Conservation (phyloP, 2,797 vertebrate species). For the Carcharodon carcharias region DNA sequence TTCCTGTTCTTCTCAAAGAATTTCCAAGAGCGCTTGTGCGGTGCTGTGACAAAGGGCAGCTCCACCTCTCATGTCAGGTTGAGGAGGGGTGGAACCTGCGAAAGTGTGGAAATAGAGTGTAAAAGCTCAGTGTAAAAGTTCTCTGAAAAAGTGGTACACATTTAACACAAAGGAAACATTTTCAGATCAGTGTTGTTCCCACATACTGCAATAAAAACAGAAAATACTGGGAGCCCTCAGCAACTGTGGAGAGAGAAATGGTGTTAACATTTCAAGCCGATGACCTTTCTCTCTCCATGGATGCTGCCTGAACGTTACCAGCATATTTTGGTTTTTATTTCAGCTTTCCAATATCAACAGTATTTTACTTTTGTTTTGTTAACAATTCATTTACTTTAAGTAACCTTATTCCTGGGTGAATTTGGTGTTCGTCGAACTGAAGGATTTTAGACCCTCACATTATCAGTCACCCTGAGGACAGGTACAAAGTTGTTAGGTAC, state of each 20-base stretch:
- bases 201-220: background rate
- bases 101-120: background rate
- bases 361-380: background rate
- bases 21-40: slow-evolving; percentile 66
- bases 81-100: background rate
- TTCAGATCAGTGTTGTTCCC: background rate
- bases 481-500: background rate
- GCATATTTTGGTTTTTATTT: background rate
- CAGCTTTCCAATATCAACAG: background rate
- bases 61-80: background rate
- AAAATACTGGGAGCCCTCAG: background rate
- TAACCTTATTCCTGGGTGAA: background rate
- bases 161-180: background rate
- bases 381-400: background rate
- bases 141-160: background rate
- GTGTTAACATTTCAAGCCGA: background rate
- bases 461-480: background rate
- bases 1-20: slow-evolving; percentile 69
- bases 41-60: background rate
- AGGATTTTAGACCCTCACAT: background rate
- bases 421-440: background rate
- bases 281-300: background rate
- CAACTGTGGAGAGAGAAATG: background rate
- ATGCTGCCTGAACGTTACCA: background rate
- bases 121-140: slow-evolving; percentile 1